Evolutionary conservation across 2,888 invertebrate genomes (phyloP), one percentile per base, ranked within the genome.

Genomic region (Tetragonula carbonaria): DNA sequence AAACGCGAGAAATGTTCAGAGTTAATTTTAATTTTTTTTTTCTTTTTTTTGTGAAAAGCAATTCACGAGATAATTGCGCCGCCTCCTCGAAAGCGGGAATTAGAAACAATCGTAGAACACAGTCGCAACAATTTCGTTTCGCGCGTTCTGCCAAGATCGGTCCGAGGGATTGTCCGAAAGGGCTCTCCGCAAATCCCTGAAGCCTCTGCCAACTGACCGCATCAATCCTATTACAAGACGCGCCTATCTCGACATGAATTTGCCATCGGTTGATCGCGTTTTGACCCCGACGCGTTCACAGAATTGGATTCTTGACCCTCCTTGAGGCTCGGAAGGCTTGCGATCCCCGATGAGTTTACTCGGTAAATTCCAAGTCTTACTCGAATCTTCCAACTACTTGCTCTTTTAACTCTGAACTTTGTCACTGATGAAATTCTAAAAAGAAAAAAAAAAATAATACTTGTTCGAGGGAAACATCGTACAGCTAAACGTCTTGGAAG

Each of bases 141-240:
- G 76, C 77, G 74, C 72, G 76, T 51, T 78, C 86, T 88, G 92
- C 90, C 92, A 87, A 87, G 90, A 91, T 88, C 91, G 88, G 88
- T 93, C 90, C 86, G 86, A 90, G 88, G 87, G 86, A 86, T 86
- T 80, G 87, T 90, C 90, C 83, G 82, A 59, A 90, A 89, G 90
- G 89, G 91, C 89, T 90, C 86, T 82, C 81, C 90, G 88, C 79
- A 88, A 91, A 89, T 93, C 90, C 88, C 89, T 74, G 80, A 80
- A 88, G 87, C 86, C 87, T 87, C 82, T 82, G 87, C 84, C 90
- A 88, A 87, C 88, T 87, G 88, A 90, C 90, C 88, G 90, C 90
- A 93, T 92, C 92, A 93, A 93, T 93, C 92, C 93, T 91, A 92
- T 93, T 91, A 92, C 85, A 78, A 86, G 87, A 88, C 89, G 88